Base-by-base conservation (phyloP, 2,113 vertebrate species). In the Pangasianodon hypophthalmus region DNA sequence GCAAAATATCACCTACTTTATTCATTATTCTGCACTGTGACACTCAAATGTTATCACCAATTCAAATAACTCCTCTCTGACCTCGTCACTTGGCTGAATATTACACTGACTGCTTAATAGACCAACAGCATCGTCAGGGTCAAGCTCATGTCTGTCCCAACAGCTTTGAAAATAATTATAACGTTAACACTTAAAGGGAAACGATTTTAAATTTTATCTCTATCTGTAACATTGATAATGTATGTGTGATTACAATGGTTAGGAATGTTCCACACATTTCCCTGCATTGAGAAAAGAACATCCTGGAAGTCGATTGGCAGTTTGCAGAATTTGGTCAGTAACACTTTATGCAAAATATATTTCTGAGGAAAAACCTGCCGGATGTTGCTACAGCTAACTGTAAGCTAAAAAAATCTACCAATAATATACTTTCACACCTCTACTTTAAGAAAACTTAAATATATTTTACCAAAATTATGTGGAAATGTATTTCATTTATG, bases 11-110 rank as follows among this genome's bases (percentile, higher is more conserved):
- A 60, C 44, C 19, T 80, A 44, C 58, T 86, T 85, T 86, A 85
- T 89, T 86, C 89, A 87, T 58, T 71, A 75, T 41, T 87, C 75
- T 82, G 29, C 71, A 87, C 85, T 77, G 79, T 87, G 85, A 87
- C 77, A 82, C 87, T 82, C 2, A 26, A 26, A 41, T 85, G 14
- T 62, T 77, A 62, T 85, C 83, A 85, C n/a, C 88, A 77, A 89
- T 85, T 75, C 54, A 73, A 89, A 89, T 89, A 41, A 16, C 79
- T 82, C 32, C 80, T 69, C 85, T 56, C 48, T 88, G 87, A 82
- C 79, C 46, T 29, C 6, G 48, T 44, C 60, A 69, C 46, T 88
- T 3, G 21, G n/a, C n/a, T 83, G 60, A 69, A 88, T 83, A 44
- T 83, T 71, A 69, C n/a, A 54, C 29, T 71, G 21, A 29, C 44